Percentiles rank a stretch among this genome's conserved stretches.
These are phyloP conservation scores for Selene dorsalis DNA, from an alignment of 2,797 vertebrate genomes.

Conservation along the genomic window DNA sequence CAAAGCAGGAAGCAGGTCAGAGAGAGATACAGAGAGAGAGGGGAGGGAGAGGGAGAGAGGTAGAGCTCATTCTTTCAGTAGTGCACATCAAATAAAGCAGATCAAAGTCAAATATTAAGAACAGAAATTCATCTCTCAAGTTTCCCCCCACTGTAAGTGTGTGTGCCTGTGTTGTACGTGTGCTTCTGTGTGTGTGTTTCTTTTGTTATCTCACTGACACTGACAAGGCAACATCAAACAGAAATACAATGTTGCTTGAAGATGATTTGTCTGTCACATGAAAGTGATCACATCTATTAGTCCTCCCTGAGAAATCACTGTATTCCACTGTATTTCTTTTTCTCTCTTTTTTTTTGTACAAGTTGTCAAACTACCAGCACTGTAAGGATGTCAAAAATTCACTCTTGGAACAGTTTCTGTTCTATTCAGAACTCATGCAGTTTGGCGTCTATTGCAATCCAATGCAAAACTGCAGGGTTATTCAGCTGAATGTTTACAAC, in stretches of 20 bases:
- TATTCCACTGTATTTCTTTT: slow-evolving; percentile 21
- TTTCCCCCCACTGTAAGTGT: slow-evolving; percentile 38
- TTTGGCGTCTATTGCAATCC: slow-evolving; percentile 57
- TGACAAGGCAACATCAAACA: slow-evolving; percentile 65
- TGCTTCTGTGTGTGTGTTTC: slow-evolving; percentile 25
- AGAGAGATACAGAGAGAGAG: slow-evolving; percentile 8
- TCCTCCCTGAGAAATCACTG: slow-evolving; percentile 25
- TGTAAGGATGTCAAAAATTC: slow-evolving; percentile 44
- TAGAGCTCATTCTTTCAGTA: slow-evolving; percentile 67
- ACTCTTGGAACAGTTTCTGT: slow-evolving; percentile 30
- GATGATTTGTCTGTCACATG: slow-evolving; percentile 65
- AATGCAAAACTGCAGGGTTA: slow-evolving; percentile 60
- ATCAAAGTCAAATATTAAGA: slow-evolving; percentile 80
- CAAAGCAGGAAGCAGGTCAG: slow-evolving; percentile 52
- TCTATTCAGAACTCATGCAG: slow-evolving; percentile 48
- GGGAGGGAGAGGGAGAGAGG: slow-evolving; percentile 5
- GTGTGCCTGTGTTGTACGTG: slow-evolving; percentile 34
- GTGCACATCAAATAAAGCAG: slow-evolving; percentile 77
- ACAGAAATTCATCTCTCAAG: slow-evolving; percentile 65
- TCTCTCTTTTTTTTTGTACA: not conserved
- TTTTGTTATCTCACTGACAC: slow-evolving; percentile 60
- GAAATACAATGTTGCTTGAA: slow-evolving; percentile 48
- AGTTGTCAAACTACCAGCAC: slow-evolving; percentile 32
- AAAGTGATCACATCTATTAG: slow-evolving; percentile 64
- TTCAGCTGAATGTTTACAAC: slow-evolving; percentile 76